Evolutionary conservation across 2,797 vertebrate species (phyloP).

Genomic region (Rhyacichthys aspro): DNA sequence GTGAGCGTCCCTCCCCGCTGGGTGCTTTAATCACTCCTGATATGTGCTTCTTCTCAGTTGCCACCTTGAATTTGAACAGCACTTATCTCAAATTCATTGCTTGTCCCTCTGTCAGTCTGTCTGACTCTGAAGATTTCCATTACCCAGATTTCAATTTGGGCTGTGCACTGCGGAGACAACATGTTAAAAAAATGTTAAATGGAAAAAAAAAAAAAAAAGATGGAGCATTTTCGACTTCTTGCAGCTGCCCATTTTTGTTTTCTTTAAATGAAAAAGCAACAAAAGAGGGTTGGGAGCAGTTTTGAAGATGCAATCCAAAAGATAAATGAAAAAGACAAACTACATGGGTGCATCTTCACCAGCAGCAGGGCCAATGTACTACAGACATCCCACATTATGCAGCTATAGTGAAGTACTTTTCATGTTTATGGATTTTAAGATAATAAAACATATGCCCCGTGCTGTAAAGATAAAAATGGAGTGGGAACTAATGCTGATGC

Average conservation of each 20-base stretch:
- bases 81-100: slow-evolving; percentile 79
- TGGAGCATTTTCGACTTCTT: slow-evolving; percentile 53
- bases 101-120: slow-evolving; percentile 68
- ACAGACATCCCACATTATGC: slow-evolving; percentile 26
- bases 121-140: slow-evolving; percentile 63
- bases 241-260: slow-evolving; percentile 51
- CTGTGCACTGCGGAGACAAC: slow-evolving; percentile 52
- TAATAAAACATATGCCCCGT: slow-evolving; percentile 40
- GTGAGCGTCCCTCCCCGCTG: slow-evolving; percentile 57
- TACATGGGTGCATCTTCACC: too few relatives aligned
- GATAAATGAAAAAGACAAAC: slow-evolving; percentile 70
- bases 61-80: slow-evolving; percentile 73
- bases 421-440: slow-evolving; percentile 24
- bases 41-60: slow-evolving; percentile 70
- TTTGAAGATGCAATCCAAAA: slow-evolving; percentile 70
- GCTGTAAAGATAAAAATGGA: slow-evolving; percentile 41
- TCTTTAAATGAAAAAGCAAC: slow-evolving; percentile 52
- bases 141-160: slow-evolving; percentile 67
- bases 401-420: slow-evolving; percentile 23
- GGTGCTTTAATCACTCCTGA: slow-evolving; percentile 76
- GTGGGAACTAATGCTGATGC: slow-evolving; percentile 59
- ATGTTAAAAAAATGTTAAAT: slow-evolving; percentile 62
- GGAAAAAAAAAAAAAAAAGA: slow-evolving; percentile 37
- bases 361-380: slow-evolving; percentile 31
- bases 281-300: slow-evolving; percentile 42